Evolutionary conservation across 2,113 vertebrate species (phyloP).

Genomic region (Benitochromis conjunctus): DNA sequence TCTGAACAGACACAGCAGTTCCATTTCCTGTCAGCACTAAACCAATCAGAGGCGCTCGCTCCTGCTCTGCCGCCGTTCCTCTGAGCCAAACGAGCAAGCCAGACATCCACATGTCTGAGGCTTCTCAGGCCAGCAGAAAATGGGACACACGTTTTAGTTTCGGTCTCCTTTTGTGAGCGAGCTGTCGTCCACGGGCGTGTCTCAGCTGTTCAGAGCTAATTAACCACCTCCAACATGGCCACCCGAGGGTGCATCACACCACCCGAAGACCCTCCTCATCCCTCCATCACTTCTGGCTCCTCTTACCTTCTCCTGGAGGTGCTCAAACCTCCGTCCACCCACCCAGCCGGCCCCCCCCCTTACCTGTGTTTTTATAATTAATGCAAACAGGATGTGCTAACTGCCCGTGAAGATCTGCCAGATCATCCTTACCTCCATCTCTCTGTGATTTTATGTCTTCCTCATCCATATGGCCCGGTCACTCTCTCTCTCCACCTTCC

Average conservation of each 20-base stretch:
- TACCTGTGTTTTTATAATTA: neutral
- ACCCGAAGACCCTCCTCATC: neutral
- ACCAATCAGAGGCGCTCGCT: neutral
- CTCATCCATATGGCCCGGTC: constrained; percentile 35
- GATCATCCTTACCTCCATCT: neutral
- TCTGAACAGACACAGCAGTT: neutral
- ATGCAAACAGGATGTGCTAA: constrained; percentile 13
- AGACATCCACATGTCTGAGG: neutral
- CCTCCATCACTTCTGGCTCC: neutral
- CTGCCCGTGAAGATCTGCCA: constrained; percentile 3
- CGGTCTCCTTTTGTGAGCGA: neutral
- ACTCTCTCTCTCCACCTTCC: neutral
- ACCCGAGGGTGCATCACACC: neutral
- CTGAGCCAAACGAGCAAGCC: neutral
- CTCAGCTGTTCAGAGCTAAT: constrained; percentile 30
- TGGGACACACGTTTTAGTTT: neutral
- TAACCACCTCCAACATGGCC: constrained; percentile 16
- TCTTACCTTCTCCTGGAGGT: neutral
- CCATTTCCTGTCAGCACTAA: neutral
- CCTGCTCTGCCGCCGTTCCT: neutral
- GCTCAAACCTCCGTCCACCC: neutral
- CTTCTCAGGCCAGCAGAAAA: neutral
- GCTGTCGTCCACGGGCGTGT: neutral
- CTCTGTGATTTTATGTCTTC: neutral
- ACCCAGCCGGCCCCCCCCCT: neutral